phyloP scores from a whole-genome alignment of 2,113 vertebrate species.

The Natator depressus region DNA sequence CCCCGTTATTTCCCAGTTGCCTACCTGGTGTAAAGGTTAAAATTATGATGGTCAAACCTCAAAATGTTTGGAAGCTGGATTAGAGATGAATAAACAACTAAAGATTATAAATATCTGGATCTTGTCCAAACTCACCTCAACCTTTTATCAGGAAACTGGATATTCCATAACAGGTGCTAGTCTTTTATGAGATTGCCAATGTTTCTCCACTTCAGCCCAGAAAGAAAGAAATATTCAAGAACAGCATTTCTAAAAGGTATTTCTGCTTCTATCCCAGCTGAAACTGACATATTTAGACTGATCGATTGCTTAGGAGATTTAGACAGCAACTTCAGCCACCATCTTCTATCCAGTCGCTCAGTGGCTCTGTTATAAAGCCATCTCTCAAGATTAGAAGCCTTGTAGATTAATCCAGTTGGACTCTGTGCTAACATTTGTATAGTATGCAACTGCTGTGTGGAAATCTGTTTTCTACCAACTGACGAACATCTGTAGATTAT shows the following conservation, averaged over 20 bases:
- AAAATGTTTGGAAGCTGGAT: background rate
- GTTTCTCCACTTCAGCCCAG: slow-evolving; percentile 8
- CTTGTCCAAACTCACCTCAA: background rate
- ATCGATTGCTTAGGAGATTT: background rate
- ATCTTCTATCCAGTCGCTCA: slow-evolving; percentile 2
- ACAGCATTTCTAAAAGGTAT: background rate
- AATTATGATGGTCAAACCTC: background rate
- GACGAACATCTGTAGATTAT: slow-evolving; percentile 72
- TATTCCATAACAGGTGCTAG: background rate
- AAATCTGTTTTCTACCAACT: slow-evolving; percentile 70
- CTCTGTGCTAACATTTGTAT: slow-evolving; percentile 59
- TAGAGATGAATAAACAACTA: background rate
- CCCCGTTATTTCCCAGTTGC: background rate
- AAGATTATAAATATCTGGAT: background rate
- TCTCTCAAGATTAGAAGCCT: slow-evolving; percentile 16
- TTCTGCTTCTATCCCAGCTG: background rate
- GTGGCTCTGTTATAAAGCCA: background rate
- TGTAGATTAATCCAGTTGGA: slow-evolving; percentile 52
- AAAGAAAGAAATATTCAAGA: background rate
- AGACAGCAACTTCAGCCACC: background rate
- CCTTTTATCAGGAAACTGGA: background rate
- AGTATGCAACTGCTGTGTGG: slow-evolving; percentile 47
- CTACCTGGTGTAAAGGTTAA: background rate
- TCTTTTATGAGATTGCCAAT: background rate
- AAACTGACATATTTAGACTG: background rate